Evolutionary conservation across 2,888 invertebrate genomes (phyloP).

Genomic region (Drosophila paracracens): DNA sequence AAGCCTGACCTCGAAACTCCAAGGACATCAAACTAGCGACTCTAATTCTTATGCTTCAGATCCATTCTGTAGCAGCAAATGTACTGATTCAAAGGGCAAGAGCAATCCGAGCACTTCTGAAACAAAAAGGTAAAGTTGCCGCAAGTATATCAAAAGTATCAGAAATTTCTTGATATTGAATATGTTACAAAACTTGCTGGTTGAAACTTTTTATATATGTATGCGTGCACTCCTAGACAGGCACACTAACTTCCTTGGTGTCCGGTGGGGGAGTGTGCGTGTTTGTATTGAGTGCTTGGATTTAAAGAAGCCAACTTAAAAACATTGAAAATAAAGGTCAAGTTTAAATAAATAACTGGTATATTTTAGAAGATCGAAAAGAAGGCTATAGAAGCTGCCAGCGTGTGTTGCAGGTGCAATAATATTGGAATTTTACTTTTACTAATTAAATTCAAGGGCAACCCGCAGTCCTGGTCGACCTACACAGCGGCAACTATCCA

Average conservation of each 20-base stretch:
- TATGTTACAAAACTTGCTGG: background rate
- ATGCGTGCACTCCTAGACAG: constrained; percentile 7
- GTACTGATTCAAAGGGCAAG: background rate
- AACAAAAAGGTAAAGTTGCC: background rate
- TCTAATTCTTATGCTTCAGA: background rate
- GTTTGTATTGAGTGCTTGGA: constrained; percentile 20
- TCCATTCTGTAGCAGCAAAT: background rate
- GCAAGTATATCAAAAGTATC: background rate
- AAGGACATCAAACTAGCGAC: background rate
- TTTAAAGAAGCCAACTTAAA: background rate
- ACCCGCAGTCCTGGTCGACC: background rate
- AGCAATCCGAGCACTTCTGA: background rate
- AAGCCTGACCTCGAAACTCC: background rate
- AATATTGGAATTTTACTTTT: background rate
- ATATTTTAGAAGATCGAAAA: background rate
- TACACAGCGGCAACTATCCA: background rate
- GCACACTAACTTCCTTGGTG: constrained; percentile 21
- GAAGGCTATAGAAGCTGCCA: background rate
- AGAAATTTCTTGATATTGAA: background rate
- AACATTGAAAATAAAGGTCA: background rate
- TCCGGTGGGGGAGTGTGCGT: constrained; percentile 21
- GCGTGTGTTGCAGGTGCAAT: background rate
- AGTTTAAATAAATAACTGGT: background rate
- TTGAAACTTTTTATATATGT: constrained; percentile 1
- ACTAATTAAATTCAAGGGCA: background rate